Percentiles rank a stretch among this genome's conserved stretches.
These are phyloP conservation scores for Megaceryle alcyon DNA, from an alignment of 2,797 vertebrate species.

Conservation along the genomic window DNA sequence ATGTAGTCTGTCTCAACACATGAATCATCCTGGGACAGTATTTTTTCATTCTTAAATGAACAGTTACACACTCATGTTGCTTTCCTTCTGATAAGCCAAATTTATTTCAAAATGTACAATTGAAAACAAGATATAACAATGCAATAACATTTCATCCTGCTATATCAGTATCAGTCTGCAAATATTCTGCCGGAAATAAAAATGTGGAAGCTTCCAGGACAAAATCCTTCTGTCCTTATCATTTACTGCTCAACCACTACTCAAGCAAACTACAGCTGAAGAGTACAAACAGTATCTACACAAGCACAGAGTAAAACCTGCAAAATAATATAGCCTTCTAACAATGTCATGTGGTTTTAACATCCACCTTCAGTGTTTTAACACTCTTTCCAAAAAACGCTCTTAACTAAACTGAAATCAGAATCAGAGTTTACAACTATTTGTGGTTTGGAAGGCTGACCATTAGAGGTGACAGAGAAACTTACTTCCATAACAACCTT, in stretches of 20 bases:
- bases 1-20: background rate
- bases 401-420: background rate
- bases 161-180: background rate
- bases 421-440: background rate
- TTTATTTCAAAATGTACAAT: background rate
- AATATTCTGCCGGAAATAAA: background rate
- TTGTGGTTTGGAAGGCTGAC: background rate
- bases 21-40: background rate
- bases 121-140: slow-evolving; percentile 2
- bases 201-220: background rate
- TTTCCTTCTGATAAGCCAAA: background rate
- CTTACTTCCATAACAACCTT: slow-evolving; percentile 28
- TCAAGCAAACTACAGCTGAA: background rate
- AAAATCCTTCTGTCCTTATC: background rate
- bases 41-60: background rate
- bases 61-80: background rate
- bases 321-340: background rate
- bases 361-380: background rate
- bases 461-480: background rate
- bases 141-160: background rate
- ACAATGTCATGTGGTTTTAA: background rate
- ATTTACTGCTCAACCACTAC: background rate
- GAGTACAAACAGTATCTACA: background rate
- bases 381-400: background rate
- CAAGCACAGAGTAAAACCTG: background rate